Evolutionary conservation across 2,113 vertebrate genomes (phyloP).

Genomic region (Grus americana): DNA sequence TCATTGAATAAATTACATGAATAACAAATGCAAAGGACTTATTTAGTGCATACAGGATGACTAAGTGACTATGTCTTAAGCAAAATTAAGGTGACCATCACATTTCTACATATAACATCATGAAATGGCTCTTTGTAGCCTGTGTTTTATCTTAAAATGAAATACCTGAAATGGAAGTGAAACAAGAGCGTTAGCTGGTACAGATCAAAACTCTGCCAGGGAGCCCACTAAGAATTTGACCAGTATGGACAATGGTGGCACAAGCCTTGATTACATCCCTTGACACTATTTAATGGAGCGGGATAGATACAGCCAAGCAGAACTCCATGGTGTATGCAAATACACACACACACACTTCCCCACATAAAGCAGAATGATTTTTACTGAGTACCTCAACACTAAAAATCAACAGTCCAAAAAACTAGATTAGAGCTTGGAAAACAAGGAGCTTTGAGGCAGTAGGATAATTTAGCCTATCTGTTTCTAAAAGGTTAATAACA

Average conservation of each 20-base stretch:
- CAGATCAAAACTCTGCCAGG: not conserved
- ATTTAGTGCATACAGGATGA: not conserved
- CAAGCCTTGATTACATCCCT: not conserved
- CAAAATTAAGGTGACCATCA: not conserved
- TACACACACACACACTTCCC: not conserved
- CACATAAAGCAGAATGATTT: not conserved
- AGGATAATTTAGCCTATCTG: not conserved
- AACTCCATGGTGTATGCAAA: not conserved
- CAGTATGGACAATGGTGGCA: not conserved
- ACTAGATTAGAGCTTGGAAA: not conserved
- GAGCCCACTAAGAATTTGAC: not conserved
- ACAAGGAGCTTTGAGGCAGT: not conserved
- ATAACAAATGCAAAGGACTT: not conserved
- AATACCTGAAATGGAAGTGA: not conserved
- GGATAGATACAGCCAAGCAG: not conserved
- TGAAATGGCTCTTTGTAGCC: not conserved
- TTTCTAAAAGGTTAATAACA: not conserved
- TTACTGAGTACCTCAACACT: not conserved
- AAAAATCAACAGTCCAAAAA: not conserved
- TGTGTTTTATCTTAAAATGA: not conserved
- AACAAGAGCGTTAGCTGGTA: not conserved
- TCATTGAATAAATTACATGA: not conserved
- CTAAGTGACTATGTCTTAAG: not conserved
- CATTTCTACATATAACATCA: not conserved
- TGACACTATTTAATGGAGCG: not conserved